phyloP scores from a whole-genome alignment of 2,797 vertebrate species.

The Numenius phaeopus region DNA sequence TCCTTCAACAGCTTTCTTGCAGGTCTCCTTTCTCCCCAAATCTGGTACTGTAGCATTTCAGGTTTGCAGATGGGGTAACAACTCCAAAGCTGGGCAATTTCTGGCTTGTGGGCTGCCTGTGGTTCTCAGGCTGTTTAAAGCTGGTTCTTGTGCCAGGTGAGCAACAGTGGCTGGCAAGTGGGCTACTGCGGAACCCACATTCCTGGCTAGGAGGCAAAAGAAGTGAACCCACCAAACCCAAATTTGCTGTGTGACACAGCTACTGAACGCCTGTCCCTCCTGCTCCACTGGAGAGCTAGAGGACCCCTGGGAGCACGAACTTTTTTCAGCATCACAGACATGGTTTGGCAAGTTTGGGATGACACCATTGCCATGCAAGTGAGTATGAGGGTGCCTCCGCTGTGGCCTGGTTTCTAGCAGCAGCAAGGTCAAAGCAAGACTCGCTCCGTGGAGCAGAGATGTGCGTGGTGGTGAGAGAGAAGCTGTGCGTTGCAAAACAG shows the following conservation, averaged over 20 bases:
- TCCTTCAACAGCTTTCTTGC: neutral
- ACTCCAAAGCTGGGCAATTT: neutral
- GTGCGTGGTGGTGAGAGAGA: neutral
- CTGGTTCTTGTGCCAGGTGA: neutral
- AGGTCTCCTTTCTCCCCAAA: neutral
- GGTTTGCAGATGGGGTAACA: neutral
- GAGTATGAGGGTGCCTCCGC: neutral
- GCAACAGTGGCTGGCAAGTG: neutral
- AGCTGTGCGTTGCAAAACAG: neutral
- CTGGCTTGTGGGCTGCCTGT: neutral
- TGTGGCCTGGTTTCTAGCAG: neutral
- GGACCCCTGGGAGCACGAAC: neutral
- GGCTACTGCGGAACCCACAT: neutral
- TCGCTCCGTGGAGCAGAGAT: rapidly evolving
- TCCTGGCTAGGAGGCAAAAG: neutral
- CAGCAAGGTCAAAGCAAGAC: neutral
- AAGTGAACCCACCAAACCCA: rapidly evolving
- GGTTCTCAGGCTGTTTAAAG: neutral
- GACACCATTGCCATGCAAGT: neutral
- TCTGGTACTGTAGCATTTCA: neutral
- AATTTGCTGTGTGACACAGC: neutral
- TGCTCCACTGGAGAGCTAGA: neutral
- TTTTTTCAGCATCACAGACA: neutral
- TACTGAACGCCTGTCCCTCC: neutral
- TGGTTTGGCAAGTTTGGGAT: neutral